Evolutionary conservation across 2,797 vertebrate species (phyloP).

Genomic region (Chelonia mydas): DNA sequence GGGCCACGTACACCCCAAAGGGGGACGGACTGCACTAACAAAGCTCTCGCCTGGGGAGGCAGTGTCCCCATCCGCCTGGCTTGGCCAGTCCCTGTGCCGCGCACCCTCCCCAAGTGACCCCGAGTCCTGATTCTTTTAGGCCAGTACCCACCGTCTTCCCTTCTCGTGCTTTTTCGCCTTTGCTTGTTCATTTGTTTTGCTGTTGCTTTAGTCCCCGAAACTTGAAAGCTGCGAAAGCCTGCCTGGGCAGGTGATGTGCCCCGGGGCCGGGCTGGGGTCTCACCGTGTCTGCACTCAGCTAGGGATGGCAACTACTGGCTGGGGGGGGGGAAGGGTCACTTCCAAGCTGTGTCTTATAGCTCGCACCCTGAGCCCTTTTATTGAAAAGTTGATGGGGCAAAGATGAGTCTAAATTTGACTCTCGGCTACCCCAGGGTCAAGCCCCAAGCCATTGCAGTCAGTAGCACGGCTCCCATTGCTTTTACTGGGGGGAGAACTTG

Average conservation of each 20-base stretch:
- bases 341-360: neutral
- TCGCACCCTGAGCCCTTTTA: neutral
- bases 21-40: no score
- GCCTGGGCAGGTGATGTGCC: rapidly evolving
- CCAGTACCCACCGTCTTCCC: slow-evolving; percentile 67
- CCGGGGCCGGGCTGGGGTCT: rapidly evolving
- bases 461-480: no score
- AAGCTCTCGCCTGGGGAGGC: neutral
- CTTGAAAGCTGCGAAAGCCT: slow-evolving; percentile 69
- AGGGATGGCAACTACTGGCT: neutral
- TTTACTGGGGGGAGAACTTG: neutral
- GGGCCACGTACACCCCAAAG: neutral
- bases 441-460: no score
- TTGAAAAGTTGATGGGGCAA: neutral
- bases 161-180: neutral
- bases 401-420: neutral
- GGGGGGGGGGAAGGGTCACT: no score
- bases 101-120: neutral
- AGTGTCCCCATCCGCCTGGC: neutral
- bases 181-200: slow-evolving; percentile 2
- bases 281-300: neutral
- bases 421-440: neutral
- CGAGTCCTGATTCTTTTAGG: slow-evolving; percentile 48
- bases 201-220: slow-evolving; percentile 64
- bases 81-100: neutral